Percentiles rank a stretch among this genome's conserved stretches.
phyloP scores from a whole-genome alignment of 1,140 invertebrate genomes.

The Anoplophora glabripennis region DNA sequence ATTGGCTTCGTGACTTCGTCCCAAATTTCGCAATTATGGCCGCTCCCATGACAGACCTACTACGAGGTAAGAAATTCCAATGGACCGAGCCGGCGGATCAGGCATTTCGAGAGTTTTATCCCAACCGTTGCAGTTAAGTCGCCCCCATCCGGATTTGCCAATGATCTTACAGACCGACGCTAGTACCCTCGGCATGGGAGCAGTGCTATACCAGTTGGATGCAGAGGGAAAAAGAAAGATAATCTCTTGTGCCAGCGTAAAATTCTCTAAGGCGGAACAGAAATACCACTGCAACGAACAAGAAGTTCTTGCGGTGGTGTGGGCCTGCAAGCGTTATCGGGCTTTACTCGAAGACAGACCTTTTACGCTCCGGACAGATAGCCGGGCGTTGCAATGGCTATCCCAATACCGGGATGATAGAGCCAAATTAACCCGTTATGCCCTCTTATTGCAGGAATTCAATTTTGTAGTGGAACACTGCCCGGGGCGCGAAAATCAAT shows the following conservation, averaged over 20 bases:
- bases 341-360: conserved; percentile 37
- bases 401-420: too few relatives aligned
- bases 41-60: conserved; percentile 22
- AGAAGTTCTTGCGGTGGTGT: conserved; percentile 32
- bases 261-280: background rate
- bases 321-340: conserved; percentile 38
- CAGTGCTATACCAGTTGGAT: conserved; percentile 14
- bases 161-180: conserved; percentile 22
- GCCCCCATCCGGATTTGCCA: conserved; percentile 2
- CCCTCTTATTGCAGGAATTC: conserved; percentile 36
- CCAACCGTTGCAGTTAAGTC: background rate
- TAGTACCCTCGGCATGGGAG: conserved; percentile 11
- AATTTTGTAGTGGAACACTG: conserved; percentile 30
- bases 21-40: conserved; percentile 19
- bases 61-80: conserved; percentile 16
- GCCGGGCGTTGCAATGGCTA: too few relatives aligned
- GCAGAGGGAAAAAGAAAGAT: background rate
- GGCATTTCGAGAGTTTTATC: conserved; percentile 17
- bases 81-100: conserved; percentile 10
- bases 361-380: conserved; percentile 27
- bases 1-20: conserved; percentile 38
- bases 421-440: conserved; percentile 18
- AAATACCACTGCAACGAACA: conserved; percentile 6
- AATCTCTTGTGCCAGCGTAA: conserved; percentile 17
- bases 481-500: conserved; percentile 31